phyloP scores from a whole-genome alignment of 1,140 invertebrate species.

The Brachionus rubens region DNA sequence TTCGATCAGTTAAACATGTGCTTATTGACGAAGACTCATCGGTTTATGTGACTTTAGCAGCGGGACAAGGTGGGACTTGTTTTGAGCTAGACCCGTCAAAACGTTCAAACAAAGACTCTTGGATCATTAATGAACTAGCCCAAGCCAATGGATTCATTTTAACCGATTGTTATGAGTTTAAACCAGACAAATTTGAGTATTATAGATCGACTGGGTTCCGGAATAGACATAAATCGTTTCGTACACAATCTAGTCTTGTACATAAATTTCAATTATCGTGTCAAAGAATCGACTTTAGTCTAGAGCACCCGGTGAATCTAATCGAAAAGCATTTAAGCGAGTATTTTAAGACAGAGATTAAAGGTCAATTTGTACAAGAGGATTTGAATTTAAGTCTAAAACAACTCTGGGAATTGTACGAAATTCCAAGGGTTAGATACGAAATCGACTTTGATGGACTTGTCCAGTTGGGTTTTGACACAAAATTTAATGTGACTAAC shows the following conservation, averaged over 20 bases:
- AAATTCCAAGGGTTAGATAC: background rate
- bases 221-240: conserved; percentile 8
- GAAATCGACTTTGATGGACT: background rate
- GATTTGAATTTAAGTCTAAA: background rate
- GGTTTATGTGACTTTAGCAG: conserved; percentile 64
- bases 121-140: conserved; percentile 67
- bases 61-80: conserved; percentile 67
- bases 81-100: conserved; percentile 55
- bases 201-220: conserved; percentile 50
- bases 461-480: background rate
- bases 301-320: background rate
- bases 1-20: background rate
- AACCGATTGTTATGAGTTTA: conserved; percentile 60
- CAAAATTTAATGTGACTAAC: background rate
- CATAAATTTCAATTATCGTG: conserved; percentile 22
- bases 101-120: conserved; percentile 66
- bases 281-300: too few relatives aligned
- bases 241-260: conserved; percentile 13
- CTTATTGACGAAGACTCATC: conserved; percentile 57
- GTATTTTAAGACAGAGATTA: background rate
- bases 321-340: background rate
- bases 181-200: conserved; percentile 53
- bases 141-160: conserved; percentile 63
- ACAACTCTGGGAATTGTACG: background rate
- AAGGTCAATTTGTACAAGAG: background rate